Conservation (phyloP, 2,113 vertebrate species). For the Phycodurus eques region DNA sequence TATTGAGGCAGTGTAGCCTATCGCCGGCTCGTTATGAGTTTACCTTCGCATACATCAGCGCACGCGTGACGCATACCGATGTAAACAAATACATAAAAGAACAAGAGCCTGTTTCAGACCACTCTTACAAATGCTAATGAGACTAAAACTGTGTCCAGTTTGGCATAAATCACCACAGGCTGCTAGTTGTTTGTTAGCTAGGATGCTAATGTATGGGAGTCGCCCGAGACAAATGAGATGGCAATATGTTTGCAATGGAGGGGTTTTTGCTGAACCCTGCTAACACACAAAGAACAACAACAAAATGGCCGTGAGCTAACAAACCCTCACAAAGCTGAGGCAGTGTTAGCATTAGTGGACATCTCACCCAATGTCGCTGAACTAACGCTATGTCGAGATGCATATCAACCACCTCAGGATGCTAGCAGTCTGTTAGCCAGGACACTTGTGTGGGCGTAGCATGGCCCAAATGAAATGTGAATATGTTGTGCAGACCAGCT, state of each 20-base stretch:
- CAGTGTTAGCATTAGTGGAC: not conserved
- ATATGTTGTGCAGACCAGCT: conserved; percentile 48
- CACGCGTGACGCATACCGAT: conserved; percentile 63
- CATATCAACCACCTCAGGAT: no score
- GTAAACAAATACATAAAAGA: conserved; percentile 22
- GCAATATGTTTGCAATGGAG: not conserved
- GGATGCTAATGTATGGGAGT: not conserved
- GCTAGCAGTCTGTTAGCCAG: no score
- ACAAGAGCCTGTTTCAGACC: conserved; percentile 39
- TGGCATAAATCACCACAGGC: conserved; percentile 59
- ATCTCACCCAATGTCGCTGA: no score
- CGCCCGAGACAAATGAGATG: not conserved
- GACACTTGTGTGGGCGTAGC: conserved; percentile 30
- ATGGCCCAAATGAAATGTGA: conserved; percentile 55
- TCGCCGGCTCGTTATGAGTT: conserved; percentile 74
- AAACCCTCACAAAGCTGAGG: not conserved
- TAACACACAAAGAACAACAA: not conserved
- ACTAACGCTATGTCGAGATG: no score
- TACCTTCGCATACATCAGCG: conserved; percentile 72
- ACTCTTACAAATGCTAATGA: conserved; percentile 34
- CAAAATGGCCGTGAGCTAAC: not conserved
- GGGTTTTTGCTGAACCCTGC: not conserved
- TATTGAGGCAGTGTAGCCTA: conserved; percentile 74
- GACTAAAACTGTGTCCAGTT: conserved; percentile 70
- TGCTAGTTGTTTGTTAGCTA: not conserved